Conservation (phyloP, 2,888 invertebrate genomes). For the Aphodius granarius region DNA sequence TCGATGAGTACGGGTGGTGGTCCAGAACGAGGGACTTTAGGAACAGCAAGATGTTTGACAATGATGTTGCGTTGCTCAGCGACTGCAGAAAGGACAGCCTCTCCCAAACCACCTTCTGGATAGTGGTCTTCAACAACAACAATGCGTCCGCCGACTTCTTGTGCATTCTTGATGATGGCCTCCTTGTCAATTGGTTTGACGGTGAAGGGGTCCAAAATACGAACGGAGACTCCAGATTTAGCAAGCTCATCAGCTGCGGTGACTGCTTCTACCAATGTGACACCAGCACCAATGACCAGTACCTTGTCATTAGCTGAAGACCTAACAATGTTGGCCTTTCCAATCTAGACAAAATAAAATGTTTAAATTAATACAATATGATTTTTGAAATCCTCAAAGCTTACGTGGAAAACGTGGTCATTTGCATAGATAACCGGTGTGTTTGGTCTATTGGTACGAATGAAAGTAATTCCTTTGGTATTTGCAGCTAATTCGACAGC, state of each 20-base stretch:
- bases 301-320: slow-evolving; percentile 77
- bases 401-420: slow-evolving; percentile 76
- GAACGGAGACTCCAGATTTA: slow-evolving; percentile 70
- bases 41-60: slow-evolving; percentile 80
- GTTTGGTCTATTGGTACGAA: slow-evolving; percentile 92
- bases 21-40: slow-evolving; percentile 88
- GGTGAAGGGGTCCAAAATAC: slow-evolving; percentile 95
- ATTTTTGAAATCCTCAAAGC: slow-evolving; percentile 8
- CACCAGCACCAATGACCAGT: slow-evolving; percentile 88
- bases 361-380: slow-evolving; percentile 18
- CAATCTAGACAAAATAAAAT: slow-evolving; percentile 57
- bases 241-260: slow-evolving; percentile 78
- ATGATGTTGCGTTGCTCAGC: slow-evolving; percentile 69
- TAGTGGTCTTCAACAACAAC: slow-evolving; percentile 98
- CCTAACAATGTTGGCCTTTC: slow-evolving; percentile 78
- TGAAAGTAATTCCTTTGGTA: slow-evolving; percentile 92
- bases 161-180: slow-evolving; percentile 74
- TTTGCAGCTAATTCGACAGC: slow-evolving; percentile 96
- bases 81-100: slow-evolving; percentile 86
- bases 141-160: slow-evolving; percentile 77
- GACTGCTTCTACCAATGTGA: slow-evolving; percentile 90
- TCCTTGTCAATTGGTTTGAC: slow-evolving; percentile 91
- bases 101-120: slow-evolving; percentile 93
- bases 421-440: slow-evolving; percentile 85
- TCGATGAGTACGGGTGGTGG: slow-evolving; percentile 84